phyloP scores from a whole-genome alignment of 2,113 vertebrate genomes.

The Artemisiospiza belli region DNA sequence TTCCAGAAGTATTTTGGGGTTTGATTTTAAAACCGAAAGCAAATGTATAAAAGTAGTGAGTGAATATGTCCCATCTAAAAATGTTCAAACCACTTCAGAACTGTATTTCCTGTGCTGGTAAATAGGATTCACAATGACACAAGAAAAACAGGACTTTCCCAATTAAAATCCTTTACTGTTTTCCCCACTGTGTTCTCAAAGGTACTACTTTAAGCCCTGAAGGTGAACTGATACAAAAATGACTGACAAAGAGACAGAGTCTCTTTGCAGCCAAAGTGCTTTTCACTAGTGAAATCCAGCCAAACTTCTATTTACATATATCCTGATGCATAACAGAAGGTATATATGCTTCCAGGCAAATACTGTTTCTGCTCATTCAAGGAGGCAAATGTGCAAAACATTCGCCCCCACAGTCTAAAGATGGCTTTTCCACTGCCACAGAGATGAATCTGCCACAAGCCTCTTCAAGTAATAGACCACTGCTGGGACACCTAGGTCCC shows the following conservation, averaged over 20 bases:
- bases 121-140: not conserved
- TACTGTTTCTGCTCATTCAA: not conserved
- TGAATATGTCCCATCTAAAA: not conserved
- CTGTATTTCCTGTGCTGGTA: not conserved
- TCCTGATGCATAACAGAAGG: not conserved
- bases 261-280: not conserved
- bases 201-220: not conserved
- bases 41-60: not conserved
- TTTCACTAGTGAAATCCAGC: not conserved
- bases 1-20: not conserved
- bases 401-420: not conserved
- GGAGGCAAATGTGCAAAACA: not conserved
- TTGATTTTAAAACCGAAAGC: not conserved
- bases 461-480: not conserved
- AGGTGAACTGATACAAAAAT: not conserved
- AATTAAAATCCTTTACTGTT: not conserved
- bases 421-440: not conserved
- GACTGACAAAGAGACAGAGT: not conserved
- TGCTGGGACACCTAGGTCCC: not conserved
- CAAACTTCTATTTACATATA: not conserved
- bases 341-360: not conserved
- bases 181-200: not conserved
- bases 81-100: not conserved
- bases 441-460: not conserved
- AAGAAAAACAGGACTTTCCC: not conserved